A percentile compares a stretch with the other conserved stretches of the same genome.
These are phyloP conservation scores for Boloria euphrosyne DNA, from an alignment of 2,888 invertebrate species.

Conservation along the genomic window DNA sequence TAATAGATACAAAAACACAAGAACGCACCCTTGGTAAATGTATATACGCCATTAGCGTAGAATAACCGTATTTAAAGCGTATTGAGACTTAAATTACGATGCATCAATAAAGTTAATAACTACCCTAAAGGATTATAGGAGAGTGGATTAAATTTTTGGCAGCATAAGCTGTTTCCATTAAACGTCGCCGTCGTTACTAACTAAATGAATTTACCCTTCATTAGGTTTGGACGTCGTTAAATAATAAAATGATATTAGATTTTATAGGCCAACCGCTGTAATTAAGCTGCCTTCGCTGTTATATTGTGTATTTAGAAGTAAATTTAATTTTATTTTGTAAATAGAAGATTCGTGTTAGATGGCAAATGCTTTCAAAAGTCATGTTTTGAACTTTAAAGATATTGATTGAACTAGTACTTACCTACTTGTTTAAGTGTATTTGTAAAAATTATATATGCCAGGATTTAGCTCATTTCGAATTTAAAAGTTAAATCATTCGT, in stretches of 20 bases:
- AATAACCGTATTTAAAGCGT: not conserved
- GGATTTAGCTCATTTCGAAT: no score
- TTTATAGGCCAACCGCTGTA: constrained; percentile 43
- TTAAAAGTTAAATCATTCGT: no score
- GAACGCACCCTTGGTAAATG: no score
- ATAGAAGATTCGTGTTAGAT: constrained; percentile 18
- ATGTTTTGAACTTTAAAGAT: not conserved
- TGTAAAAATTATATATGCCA: no score
- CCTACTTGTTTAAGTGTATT: not conserved
- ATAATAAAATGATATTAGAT: constrained; percentile 47
- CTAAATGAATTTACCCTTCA: constrained; percentile 60
- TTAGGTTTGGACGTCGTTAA: constrained; percentile 59
- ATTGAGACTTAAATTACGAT: constrained; percentile 26
- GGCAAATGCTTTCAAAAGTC: not conserved
- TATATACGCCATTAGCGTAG: no score
- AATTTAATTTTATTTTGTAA: constrained; percentile 30
- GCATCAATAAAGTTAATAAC: constrained; percentile 31
- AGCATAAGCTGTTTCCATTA: constrained; percentile 39
- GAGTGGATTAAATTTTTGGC: constrained; percentile 38
- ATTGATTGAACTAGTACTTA: not conserved
- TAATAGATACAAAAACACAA: no score
- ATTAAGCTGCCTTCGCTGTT: constrained; percentile 39
- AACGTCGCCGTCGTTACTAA: constrained; percentile 40
- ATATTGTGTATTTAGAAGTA: constrained; percentile 29
- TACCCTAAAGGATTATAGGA: constrained; percentile 24